phyloP scores from a whole-genome alignment of 2,888 invertebrate genomes.

The Electrophaes corylata region DNA sequence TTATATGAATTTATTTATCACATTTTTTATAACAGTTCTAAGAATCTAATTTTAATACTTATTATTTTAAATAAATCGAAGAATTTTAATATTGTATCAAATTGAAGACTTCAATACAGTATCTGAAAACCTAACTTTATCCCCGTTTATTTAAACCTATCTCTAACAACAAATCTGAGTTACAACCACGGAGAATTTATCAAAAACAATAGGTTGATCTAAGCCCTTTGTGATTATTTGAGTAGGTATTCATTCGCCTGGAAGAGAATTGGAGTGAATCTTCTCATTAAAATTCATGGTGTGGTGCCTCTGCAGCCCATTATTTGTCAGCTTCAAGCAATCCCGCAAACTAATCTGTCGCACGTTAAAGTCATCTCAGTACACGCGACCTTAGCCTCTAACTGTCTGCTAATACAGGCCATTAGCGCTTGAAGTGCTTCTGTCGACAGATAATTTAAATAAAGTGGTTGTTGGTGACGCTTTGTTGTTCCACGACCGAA shows the following conservation, averaged over 20 bases:
- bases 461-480: slow-evolving; percentile 37
- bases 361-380: slow-evolving; percentile 34
- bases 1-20: too few relatives aligned
- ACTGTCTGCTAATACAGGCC: slow-evolving; percentile 17
- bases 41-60: too few relatives aligned
- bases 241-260: slow-evolving; percentile 52
- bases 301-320: slow-evolving; percentile 55
- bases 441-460: slow-evolving; percentile 41
- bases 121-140: not conserved
- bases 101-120: not conserved
- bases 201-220: slow-evolving; percentile 40
- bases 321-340: slow-evolving; percentile 54
- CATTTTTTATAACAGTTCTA: too few relatives aligned
- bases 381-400: slow-evolving; percentile 31
- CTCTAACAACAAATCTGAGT: slow-evolving; percentile 15
- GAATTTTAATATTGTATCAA: not conserved
- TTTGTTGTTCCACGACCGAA: slow-evolving; percentile 29
- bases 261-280: slow-evolving; percentile 58
- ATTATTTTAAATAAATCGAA: too few relatives aligned
- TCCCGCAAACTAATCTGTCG: slow-evolving; percentile 43
- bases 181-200: slow-evolving; percentile 13
- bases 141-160: not conserved
- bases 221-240: slow-evolving; percentile 57
- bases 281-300: slow-evolving; percentile 63
- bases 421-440: slow-evolving; percentile 28